Evolutionary conservation across 2,888 invertebrate genomes (phyloP), one percentile per base, ranked within the genome.

Genomic region (Crocallis elinguaria): DNA sequence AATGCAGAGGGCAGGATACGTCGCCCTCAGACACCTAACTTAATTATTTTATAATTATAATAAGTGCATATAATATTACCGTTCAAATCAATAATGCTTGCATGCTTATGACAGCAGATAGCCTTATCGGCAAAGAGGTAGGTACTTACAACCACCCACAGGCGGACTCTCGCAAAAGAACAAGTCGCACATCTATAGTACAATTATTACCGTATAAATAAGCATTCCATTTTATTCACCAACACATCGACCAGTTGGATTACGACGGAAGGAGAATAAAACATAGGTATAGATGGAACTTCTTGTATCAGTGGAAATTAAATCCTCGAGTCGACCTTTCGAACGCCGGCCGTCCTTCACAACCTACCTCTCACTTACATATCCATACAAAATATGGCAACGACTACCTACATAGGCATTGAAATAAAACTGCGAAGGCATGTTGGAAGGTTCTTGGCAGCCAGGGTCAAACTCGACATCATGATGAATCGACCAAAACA

Each of bases 241-340:
- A 44, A 49, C 41, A 38, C 42, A 37, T 30, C 29, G n/a, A 30
- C 11, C 38, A 39, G 35, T 12, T 14, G 45, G 41, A 49, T 48
- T 37, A 49, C 14, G 27, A 17, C 46, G 44, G 19, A 52, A 8
- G 27, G 49, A 39, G 33, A 12, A 21, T 49, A 49, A 49, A 54
- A 49, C 27, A 55, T 39, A 25, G 16, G 44, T 32, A 49, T 33
- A 33, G 17, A 38, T 37, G 21, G 23, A 36, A 19, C 32, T 43
- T 48, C 36, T 49, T 49, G 38, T 54, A 54, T 57, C 53, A 51
- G 53, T 42, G 49, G 53, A 54, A 54, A 48, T 60, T 30, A 16
- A 54, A 39, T 54, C 23, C 37, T 51, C 33, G 35, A 33, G 17
- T 11, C 32, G 42, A 39, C 48, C 51, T 41, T 45, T 50, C 33